Conservation (phyloP, 2,888 invertebrate genomes). For the Pycnomerus fuliginosus region DNA sequence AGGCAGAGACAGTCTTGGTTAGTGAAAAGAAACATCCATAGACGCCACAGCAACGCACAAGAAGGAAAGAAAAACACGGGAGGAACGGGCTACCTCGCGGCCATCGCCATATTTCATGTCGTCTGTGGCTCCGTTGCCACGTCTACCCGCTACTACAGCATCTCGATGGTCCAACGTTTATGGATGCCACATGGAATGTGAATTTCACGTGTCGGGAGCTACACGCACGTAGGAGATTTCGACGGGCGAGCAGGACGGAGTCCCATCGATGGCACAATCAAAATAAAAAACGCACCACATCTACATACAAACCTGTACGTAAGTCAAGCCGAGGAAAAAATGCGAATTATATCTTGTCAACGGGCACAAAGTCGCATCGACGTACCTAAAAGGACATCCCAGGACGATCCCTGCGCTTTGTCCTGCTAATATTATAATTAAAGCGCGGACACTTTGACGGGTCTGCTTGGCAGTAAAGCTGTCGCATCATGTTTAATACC, state of each 20-base stretch:
- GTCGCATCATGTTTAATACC: constrained; percentile 40
- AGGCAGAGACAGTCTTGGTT: constrained; percentile 22
- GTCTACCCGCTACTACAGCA: constrained; percentile 34
- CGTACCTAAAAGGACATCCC: constrained; percentile 36
- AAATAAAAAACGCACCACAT: constrained; percentile 31
- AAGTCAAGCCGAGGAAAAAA: constrained; percentile 39
- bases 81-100: constrained; percentile 50
- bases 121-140: constrained; percentile 47
- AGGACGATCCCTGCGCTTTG: constrained; percentile 37
- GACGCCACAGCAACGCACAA: constrained; percentile 21
- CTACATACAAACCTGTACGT: constrained; percentile 42
- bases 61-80: constrained; percentile 37
- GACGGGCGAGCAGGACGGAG: constrained; percentile 15
- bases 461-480: constrained; percentile 41
- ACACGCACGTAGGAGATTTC: constrained; percentile 21
- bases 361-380: too few species aligned
- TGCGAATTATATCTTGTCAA: constrained; percentile 45
- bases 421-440: constrained; percentile 46
- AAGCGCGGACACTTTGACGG: constrained; percentile 45
- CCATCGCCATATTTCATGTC: constrained; percentile 51
- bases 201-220: constrained; percentile 37
- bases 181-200: constrained; percentile 36
- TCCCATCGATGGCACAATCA: constrained; percentile 26
- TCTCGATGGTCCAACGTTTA: constrained; percentile 8
- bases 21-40: constrained; percentile 28